Evolutionary conservation across 2,797 vertebrate genomes (phyloP).

Genomic region (Graptemys geographica): DNA sequence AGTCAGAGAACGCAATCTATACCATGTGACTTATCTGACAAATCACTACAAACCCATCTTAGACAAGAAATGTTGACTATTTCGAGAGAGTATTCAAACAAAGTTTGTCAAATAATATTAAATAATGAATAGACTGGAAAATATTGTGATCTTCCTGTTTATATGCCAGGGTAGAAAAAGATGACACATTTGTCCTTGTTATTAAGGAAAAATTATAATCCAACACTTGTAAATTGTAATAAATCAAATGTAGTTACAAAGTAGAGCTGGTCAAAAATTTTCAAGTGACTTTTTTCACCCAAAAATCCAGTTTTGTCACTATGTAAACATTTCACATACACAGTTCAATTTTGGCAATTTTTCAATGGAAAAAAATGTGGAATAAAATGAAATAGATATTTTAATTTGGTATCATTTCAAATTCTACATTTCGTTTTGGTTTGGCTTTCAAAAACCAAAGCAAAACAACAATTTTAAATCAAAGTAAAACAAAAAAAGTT

Average conservation of each 20-base stretch:
- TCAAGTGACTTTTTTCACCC: background rate
- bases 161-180: background rate
- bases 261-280: background rate
- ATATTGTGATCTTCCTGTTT: background rate
- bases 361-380: fast-evolving
- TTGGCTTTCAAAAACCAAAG: background rate
- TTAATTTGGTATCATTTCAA: background rate
- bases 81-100: background rate
- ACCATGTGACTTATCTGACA: fast-evolving
- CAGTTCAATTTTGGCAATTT: background rate
- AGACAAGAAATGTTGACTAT: background rate
- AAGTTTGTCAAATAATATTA: background rate
- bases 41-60: background rate
- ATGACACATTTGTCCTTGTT: background rate
- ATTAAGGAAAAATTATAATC: background rate
- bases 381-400: background rate
- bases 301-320: background rate
- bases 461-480: no score
- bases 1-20: background rate
- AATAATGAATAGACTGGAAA: background rate
- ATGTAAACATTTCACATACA: background rate
- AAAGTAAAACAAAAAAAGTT: background rate
- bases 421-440: background rate
- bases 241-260: background rate
- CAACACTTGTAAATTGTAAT: background rate